Evolutionary conservation across 2,797 vertebrate species (phyloP).

Genomic region (Babyrousa celebensis): DNA sequence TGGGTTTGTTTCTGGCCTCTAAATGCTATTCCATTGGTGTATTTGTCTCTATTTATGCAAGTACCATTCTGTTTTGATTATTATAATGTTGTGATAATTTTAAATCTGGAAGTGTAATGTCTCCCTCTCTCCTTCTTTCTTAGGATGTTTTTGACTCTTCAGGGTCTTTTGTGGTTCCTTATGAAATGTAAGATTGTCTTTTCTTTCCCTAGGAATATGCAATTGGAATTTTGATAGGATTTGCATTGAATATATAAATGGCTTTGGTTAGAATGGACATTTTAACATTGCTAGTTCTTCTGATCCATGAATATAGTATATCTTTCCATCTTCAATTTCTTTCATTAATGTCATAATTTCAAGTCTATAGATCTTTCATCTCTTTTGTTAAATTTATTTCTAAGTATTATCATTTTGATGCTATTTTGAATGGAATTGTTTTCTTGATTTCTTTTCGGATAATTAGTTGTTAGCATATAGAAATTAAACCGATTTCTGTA

Average conservation of each 20-base stretch:
- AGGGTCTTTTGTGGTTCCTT: background rate
- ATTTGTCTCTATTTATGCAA: background rate
- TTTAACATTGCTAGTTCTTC: background rate
- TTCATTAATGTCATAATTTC: background rate
- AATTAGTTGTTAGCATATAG: background rate
- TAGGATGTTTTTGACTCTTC: background rate
- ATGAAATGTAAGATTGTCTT: background rate
- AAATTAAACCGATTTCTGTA: background rate
- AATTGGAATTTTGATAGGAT: background rate
- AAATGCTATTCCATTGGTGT: background rate
- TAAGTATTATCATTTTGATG: background rate
- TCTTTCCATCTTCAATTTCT: background rate
- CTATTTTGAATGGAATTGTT: background rate
- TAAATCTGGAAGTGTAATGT: background rate
- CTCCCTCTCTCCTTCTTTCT: background rate
- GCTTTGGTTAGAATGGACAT: background rate
- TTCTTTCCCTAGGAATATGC: background rate
- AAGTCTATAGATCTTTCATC: background rate
- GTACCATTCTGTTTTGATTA: background rate
- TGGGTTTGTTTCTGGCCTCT: background rate
- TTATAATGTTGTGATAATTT: background rate
- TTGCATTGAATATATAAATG: background rate
- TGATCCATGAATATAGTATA: background rate
- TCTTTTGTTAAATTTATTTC: background rate
- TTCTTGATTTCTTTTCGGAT: background rate